Evolutionary conservation across 2,888 invertebrate genomes (phyloP), one percentile per base, ranked within the genome.

Genomic region (Habroteleia sp.): DNA sequence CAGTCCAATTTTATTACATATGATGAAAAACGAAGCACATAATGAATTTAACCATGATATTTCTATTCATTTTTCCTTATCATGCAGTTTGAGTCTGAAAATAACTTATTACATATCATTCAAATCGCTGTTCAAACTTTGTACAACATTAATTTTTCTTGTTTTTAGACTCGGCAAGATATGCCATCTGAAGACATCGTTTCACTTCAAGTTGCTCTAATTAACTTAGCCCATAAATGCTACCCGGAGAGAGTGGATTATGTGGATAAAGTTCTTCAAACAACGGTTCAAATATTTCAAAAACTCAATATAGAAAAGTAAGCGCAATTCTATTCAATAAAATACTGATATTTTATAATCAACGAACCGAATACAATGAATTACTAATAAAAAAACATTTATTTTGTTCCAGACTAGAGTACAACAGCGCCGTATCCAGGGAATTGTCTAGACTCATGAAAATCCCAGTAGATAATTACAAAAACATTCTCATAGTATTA

Each of bases 101-200:
- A 80, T 73, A 68, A 52, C 48, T 8, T 25, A 7, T 25, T 25
- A 5, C 10, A 31, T n/a, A n/a, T n/a, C n/a, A n/a, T n/a, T n/a
- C n/a, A n/a, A n/a, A n/a, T n/a, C n/a, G n/a, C n/a, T n/a, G n/a
- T n/a, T n/a, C n/a, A n/a, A n/a, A n/a, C n/a, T n/a, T 31, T 8
- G 2, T 31, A 31, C 6, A 10, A 31, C 10, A 31, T 10, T 31
- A 31, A 2, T 10, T 31, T 31, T 2, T 2, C 8, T 2, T 14
- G 10, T 23, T 89, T 88, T 0, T 89, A 97, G 93, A 96, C 94
- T 73, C 94, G 99, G 37, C 94, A 94, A 71, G 97, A 98, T 87
- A 96, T 99, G 94, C 96, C 98, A 0, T 89, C 95, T 13, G 99
- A 99, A 89, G 99, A 99, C 89, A 97, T 97, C 86, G 93, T 99